Base-by-base conservation (phyloP, 2,113 vertebrate species). In the Alethe diademata region DNA sequence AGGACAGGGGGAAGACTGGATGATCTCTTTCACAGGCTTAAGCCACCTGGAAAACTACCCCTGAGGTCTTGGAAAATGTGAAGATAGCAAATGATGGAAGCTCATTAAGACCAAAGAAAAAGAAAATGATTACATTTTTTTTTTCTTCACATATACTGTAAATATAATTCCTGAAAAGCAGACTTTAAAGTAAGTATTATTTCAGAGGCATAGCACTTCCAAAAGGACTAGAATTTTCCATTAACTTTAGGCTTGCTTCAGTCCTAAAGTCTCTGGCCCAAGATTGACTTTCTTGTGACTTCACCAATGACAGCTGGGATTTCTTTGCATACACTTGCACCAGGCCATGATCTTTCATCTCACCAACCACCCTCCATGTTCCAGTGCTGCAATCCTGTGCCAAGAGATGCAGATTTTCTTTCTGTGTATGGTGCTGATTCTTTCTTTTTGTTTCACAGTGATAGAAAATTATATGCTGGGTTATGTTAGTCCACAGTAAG, bases 281-380 rank as follows among this genome's bases (percentile, higher is more conserved):
- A 51, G 75, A 13, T 0, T 60, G 12, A 38, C 36, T 85, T 50
- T 67, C 53, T 47, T n/a, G 7, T 48, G 31, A 45, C 31, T 79
- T 86, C 19, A 19, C 35, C 1, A 2, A 7, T 6, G 6, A 5
- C 29, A n/a, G 4, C 18, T 5, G 24, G 8, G 8, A 43, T 23
- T 54, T 92, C 36, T 47, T 43, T 3, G 1, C 0, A 0, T 45
- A 16, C 42, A 6, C 45, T 70, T 50, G 16, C 20, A 61, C 14
- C 28, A 43, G 56, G 18, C 8, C 11, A 12, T 31, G 28, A 12
- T 33, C 20, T 58, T 69, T 45, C 31, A 11, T 35, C 25, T 72
- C 38, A 47, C 12, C 48, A 64, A 5, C 14, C 1, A 7, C 35
- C 51, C 7, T 35, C 8, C 0, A 0, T 2, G 4, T 48, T n/a